Evolutionary conservation across 2,888 invertebrate genomes (phyloP).

Genomic region (Odontomyia ornata): DNA sequence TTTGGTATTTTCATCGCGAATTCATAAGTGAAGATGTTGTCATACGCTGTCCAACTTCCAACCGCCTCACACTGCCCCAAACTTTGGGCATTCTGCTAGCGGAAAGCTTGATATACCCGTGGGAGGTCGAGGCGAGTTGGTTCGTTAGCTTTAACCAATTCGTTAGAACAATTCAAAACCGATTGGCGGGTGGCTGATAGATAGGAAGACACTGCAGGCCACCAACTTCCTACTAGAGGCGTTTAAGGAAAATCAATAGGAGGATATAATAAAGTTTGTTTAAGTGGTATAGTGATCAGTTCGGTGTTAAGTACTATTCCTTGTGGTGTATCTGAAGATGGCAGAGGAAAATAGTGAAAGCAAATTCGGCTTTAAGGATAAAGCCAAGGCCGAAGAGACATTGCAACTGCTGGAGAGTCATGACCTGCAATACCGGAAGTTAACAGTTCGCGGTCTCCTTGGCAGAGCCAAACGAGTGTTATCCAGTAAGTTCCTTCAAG

Average conservation of each 20-base stretch:
- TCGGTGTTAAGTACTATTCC: neutral
- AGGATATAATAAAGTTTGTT: constrained; percentile 1
- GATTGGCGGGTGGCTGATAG: neutral
- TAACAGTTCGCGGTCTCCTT: constrained; percentile 70
- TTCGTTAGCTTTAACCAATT: neutral
- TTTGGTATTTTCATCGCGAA: constrained; percentile 34
- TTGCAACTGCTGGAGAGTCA: constrained; percentile 71
- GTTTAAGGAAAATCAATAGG: constrained; percentile 3
- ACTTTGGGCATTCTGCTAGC: constrained; percentile 5
- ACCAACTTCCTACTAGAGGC: neutral
- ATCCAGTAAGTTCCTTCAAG: constrained; percentile 58
- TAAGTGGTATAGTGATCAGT: neutral
- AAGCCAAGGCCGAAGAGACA: constrained; percentile 75
- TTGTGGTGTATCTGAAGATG: constrained; percentile 58
- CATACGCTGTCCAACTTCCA: constrained; percentile 5
- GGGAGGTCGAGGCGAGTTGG: constrained; percentile 11
- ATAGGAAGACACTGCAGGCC: neutral
- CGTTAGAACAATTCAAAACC: neutral
- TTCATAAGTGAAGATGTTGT: constrained; percentile 32
- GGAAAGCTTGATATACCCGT: constrained; percentile 15
- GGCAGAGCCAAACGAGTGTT: constrained; percentile 69
- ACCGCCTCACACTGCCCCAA: neutral
- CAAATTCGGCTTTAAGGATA: constrained; percentile 78
- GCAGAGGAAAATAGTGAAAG: constrained; percentile 68
- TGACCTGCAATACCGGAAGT: constrained; percentile 72